phyloP scores from a whole-genome alignment of 2,888 invertebrate species.

The Neoitamus cyanurus region DNA sequence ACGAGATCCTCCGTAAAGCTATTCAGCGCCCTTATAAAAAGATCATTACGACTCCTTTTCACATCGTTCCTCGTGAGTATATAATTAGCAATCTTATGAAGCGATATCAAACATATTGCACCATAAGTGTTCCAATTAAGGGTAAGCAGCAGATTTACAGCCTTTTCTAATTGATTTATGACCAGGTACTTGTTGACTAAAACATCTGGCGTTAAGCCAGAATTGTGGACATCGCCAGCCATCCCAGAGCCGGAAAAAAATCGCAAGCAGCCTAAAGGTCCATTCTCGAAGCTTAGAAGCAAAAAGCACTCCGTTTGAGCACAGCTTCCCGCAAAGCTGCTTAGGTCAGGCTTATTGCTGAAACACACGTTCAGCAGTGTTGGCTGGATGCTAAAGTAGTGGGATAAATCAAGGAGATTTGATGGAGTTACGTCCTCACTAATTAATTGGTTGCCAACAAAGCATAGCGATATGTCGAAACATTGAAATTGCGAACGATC shows the following conservation, averaged over 20 bases:
- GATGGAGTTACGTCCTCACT: conserved; percentile 74
- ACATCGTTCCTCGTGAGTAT: conserved; percentile 64
- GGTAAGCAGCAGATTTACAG: conserved; percentile 72
- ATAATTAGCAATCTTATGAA: conserved; percentile 79
- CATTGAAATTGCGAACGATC: conserved; percentile 80
- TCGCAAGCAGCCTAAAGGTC: conserved; percentile 71
- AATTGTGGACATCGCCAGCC: conserved; percentile 66
- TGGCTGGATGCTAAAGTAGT: conserved; percentile 68
- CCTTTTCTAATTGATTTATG: conserved; percentile 74
- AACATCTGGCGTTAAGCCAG: conserved; percentile 71
- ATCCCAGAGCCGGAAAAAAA: conserved; percentile 68
- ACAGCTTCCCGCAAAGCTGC: conserved; percentile 61
- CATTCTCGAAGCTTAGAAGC: conserved; percentile 72
- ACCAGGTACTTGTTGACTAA: conserved; percentile 75
- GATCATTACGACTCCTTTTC: conserved; percentile 64
- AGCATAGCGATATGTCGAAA: conserved; percentile 78
- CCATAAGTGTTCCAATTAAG: conserved; percentile 86
- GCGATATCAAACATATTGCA: conserved; percentile 77
- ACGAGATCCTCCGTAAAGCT: conserved; percentile 79
- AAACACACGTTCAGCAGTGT: conserved; percentile 71
- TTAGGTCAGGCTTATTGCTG: conserved; percentile 69
- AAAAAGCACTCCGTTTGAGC: conserved; percentile 69
- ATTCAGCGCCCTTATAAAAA: conserved; percentile 82
- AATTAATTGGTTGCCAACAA: conserved; percentile 74
- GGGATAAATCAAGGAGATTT: conserved; percentile 74